Evolutionary conservation across 2,888 invertebrate species (phyloP), one percentile per base, ranked within the genome.

Genomic region (Formica aserva): DNA sequence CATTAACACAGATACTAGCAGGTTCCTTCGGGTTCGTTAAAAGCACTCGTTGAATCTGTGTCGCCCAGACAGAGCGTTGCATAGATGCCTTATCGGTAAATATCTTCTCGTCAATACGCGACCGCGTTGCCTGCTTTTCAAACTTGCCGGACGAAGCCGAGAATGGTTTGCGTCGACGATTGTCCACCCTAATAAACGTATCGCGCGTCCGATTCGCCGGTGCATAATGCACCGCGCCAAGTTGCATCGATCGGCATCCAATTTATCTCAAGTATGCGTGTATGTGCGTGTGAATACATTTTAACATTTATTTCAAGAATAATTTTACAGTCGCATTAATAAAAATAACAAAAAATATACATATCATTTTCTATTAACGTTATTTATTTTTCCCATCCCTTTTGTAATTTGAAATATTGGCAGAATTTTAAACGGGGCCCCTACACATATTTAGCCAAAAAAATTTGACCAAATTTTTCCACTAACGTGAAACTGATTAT

Each of bases 201-300:
- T 45, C 80, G 66, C 82, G 82, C 82, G 83, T 89, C 82, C 82
- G 85, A 85, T 88, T 86, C 82, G 80, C 48, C 48, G 48, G 75
- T 83, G 83, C 85, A 87, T 86, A 86, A 88, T 87, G 83, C 85
- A 71, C 55, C 82, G 84, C 85, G 86, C 80, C 76, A 87, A 88
- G 82, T 83, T 86, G 83, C 86, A 84, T 75, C 52, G 76, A 85
- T 85, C 48, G 72, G 41, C 60, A 69, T 32, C n/a, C 69, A 22
- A 41, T 22, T 26, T 35, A 60, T 13, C 15, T 62, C 41, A 0
- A 45, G 26, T 48, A n/a, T n/a, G 18, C 2, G n/a, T 52, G 8
- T n/a, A n/a, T 0, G 2, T 18, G 18, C 1, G 48, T 18, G 6
- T 6, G 18, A 48, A 18, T 15, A 45, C 45, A 15, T 45, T 45